Percentiles rank a stretch among this genome's conserved stretches.
These are phyloP conservation scores for Papilio helenus DNA, from an alignment of 1,140 invertebrate species.

Conservation along the genomic window DNA sequence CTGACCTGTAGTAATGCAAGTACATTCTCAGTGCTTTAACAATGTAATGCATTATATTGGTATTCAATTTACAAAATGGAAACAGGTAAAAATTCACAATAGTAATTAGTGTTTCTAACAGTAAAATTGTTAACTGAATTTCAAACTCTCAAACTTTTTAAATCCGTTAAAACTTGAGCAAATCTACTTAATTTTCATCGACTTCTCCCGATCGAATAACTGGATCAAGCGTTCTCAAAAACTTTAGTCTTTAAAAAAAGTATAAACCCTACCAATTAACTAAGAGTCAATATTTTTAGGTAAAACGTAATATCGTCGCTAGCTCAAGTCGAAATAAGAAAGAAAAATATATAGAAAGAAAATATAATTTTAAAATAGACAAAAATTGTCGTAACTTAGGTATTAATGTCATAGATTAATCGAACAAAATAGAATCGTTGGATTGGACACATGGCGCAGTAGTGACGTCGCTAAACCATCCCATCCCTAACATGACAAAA, in stretches of 20 bases:
- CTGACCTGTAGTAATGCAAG: too few species aligned
- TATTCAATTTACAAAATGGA: too few species aligned
- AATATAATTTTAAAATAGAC: too few species aligned
- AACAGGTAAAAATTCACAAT: background rate
- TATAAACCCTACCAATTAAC: background rate
- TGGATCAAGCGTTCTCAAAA: background rate
- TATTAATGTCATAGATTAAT: too few species aligned
- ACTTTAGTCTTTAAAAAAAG: background rate
- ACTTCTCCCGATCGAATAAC: slow-evolving; percentile 10
- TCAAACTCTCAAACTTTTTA: slow-evolving; percentile 21
- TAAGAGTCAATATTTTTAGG: background rate
- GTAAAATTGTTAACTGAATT: slow-evolving; percentile 26
- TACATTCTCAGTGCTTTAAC: too few species aligned
- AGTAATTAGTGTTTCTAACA: background rate
- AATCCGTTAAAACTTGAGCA: slow-evolving; percentile 22
- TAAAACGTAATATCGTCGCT: background rate
- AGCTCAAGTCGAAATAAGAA: too few species aligned
- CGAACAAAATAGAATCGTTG: too few species aligned
- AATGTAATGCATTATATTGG: too few species aligned
- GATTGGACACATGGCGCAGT: too few species aligned
- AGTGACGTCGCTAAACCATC: too few species aligned
- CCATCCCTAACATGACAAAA: slow-evolving; percentile 1
- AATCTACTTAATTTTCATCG: slow-evolving; percentile 28
- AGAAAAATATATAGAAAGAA: too few species aligned
- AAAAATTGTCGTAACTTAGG: too few species aligned